Evolutionary conservation across 2,113 vertebrate species (phyloP), one percentile per base, ranked within the genome.

Genomic region (Narcine bancroftii): DNA sequence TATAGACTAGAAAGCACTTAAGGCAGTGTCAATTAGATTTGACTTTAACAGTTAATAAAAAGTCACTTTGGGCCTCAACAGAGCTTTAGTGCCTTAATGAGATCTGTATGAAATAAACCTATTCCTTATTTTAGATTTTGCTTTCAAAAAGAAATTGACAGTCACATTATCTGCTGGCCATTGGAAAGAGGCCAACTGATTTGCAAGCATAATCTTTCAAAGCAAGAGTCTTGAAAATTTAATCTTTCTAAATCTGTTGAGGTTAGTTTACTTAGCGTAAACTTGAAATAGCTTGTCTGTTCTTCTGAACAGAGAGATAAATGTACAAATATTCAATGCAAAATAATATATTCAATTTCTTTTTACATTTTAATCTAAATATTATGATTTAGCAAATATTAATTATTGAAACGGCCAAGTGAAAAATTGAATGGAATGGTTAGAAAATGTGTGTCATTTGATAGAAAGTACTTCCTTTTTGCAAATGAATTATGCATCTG

Each of bases 41-140:
- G 63, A 91, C 45, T 91, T 91, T 91, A 66, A 69, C 89, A 91
- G 65, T 91, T 69, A 91, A 91, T 69, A 91, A 91, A 47, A 47
- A 47, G 26, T 91, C 89, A 69, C 3, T 66, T 65, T 45, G 26
- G 56, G 85, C 21, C 56, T 24, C 53, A 63, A 89, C 56, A 63
- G 65, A 87, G 53, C 81, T n/a, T 56, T 33, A 56, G 33, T n/a
- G 17, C 56, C 53, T 87, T 60, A n/a, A 39, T 81, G 53, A 87
- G 53, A 36, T 19, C 13, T 19, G 81, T 24, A 29, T 89, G 33
- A 89, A 65, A 6, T 24, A 63, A 56, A 63, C n/a, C 77, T 11
- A 81, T 50, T 81, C 77, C 26, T 47, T 81, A 33, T 47, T 79
- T 26, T 79, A 79, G 76, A 29, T 47, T 47, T 79, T 79, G 76